Base-by-base conservation (phyloP, 2,888 invertebrate genomes). In the Graphium colonna region DNA sequence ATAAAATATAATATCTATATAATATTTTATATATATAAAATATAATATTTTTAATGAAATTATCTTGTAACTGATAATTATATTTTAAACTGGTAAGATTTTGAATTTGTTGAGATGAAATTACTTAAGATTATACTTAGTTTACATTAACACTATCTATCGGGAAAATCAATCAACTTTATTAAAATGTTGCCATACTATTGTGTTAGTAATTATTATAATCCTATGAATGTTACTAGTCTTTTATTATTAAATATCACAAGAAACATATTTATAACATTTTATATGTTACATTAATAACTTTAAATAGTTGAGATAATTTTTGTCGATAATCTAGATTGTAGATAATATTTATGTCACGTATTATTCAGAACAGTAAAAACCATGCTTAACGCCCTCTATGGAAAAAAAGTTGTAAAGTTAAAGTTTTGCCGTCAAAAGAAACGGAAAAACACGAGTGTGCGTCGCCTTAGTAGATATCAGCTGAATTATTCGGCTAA, bases 401-500 rank as follows among this genome's bases (percentile, higher is more conserved):
- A 70, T 58, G 65, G 71, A 48, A 1, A 3, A 31, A 40, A 52
- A 57, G 18, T 40, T 36, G 55, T 49, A 56, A 77, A 82, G 70
- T 68, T 63, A 58, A 68, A 70, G 73, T 76, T 81, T 59, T 68
- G 65, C 77, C 76, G 83, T 86, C 86, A 86, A 89, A 87, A 89
- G 89, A 89, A 89, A 87, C 88, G 89, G 89, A 89, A 86, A 88
- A 89, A 90, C 87, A 89, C 88, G 88, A 88, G 79, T 77, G 80
- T 83, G 86, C 85, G 87, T 86, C 85, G 86, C 82, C 85, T 88
- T 82, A 77, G 84, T 87, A 84, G 87, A 82, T 90, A 90, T 90
- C 90, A 90, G 90, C 90, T 90, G 90, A 89, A 90, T 88, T 90
- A 89, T 90, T 90, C 90, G 90, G 90, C 90, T 88, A 88, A 87